These are phyloP conservation scores for Podarcis siculus DNA, from an alignment of 2,797 vertebrate genomes.

Conservation along the genomic window DNA sequence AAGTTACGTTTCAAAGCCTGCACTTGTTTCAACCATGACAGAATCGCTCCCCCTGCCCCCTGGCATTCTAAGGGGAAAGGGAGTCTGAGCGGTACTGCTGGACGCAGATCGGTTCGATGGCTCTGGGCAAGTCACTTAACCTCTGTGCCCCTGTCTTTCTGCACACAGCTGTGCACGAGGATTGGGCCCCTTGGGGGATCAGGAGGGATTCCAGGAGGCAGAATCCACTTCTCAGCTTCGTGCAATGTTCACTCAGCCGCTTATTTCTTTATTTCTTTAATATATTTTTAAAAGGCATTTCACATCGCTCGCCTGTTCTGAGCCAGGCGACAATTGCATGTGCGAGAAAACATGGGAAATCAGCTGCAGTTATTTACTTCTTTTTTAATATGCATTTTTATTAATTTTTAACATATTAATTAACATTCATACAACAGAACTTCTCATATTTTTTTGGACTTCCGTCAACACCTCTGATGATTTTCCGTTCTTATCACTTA, in stretches of 20 bases:
- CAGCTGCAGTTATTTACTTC: not conserved
- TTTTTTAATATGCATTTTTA: too few species aligned
- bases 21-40: not conserved
- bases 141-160: constrained; percentile 41
- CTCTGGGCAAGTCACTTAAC: constrained; percentile 29
- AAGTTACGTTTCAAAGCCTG: not conserved
- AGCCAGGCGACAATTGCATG: not conserved
- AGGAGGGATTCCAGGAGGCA: constrained; percentile 38
- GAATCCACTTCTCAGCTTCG: not conserved
- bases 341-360: not conserved
- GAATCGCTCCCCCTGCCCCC: not conserved
- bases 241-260: not conserved
- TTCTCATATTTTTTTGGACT: too few species aligned
- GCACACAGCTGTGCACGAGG: constrained; percentile 38
- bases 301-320: constrained; percentile 47
- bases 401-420: too few species aligned
- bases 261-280: not conserved
- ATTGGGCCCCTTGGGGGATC: constrained; percentile 16
- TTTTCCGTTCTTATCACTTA: too few species aligned
- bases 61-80: not conserved
- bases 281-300: constrained; percentile 25
- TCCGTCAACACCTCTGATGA: too few species aligned
- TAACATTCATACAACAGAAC: too few species aligned
- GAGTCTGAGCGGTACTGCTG: rapidly evolving
- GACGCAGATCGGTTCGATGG: rapidly evolving